phyloP scores from a whole-genome alignment of 2,113 vertebrate species.

The Salvelinus alpinus region DNA sequence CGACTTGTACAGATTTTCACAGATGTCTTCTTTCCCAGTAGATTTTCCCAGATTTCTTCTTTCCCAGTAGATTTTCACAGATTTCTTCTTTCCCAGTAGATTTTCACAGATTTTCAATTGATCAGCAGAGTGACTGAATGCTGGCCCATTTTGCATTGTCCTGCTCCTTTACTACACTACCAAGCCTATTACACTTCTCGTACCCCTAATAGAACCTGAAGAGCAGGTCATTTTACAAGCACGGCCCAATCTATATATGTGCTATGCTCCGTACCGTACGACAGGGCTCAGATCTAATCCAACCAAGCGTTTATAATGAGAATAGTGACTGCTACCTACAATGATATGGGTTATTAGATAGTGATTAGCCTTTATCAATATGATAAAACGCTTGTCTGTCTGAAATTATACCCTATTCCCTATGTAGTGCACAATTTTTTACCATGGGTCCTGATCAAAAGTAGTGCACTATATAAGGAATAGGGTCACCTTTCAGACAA shows the following conservation, averaged over 20 bases:
- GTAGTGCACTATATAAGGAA: neutral
- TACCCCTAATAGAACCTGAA: slow-evolving; percentile 39
- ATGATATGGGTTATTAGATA: slow-evolving; percentile 44
- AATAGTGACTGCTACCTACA: slow-evolving; percentile 34
- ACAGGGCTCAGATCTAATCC: slow-evolving; percentile 41
- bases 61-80: too few relatives aligned
- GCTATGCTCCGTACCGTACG: slow-evolving; percentile 40
- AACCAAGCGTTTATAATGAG: slow-evolving; percentile 37
- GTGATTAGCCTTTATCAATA: slow-evolving; percentile 39
- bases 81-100: neutral
- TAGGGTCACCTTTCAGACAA: neutral
- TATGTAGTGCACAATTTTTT: neutral
- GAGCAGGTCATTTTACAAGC: slow-evolving; percentile 59
- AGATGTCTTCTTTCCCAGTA: too few relatives aligned
- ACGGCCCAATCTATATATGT: slow-evolving; percentile 38
- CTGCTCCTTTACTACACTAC: neutral
- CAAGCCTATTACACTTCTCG: slow-evolving; percentile 30
- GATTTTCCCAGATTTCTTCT: too few relatives aligned
- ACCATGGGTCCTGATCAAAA: neutral
- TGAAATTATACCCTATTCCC: too few relatives aligned
- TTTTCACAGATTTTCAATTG: neutral
- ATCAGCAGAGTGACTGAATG: neutral
- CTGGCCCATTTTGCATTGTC: neutral
- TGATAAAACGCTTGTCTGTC: slow-evolving; percentile 5
- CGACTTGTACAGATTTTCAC: neutral